These are phyloP conservation scores for Melanocharis versteri DNA, from an alignment of 2,113 vertebrate species.

Conservation along the genomic window DNA sequence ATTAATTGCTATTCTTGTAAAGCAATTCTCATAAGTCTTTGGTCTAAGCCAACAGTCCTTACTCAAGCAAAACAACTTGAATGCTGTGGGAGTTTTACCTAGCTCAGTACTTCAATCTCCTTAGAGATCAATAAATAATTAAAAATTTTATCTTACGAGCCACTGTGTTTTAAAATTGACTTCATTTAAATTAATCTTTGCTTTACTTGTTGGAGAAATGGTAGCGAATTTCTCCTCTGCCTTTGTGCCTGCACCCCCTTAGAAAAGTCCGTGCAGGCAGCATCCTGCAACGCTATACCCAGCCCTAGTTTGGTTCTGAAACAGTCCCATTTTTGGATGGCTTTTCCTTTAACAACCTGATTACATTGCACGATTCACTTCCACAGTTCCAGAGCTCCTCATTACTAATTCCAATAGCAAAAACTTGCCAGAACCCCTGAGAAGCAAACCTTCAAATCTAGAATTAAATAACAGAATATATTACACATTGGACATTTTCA, in stretches of 20 bases:
- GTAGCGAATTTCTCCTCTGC: neutral
- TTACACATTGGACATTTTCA: conserved; percentile 44
- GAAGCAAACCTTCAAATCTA: conserved; percentile 55
- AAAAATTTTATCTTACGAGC: neutral
- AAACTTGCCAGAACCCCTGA: conserved; percentile 50
- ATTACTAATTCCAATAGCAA: conserved; percentile 64
- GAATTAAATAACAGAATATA: conserved; percentile 61
- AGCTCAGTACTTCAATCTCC: conserved; percentile 20
- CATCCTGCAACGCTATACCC: neutral
- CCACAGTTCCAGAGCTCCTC: conserved; percentile 40
- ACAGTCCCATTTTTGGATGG: neutral
- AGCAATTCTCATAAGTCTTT: conserved; percentile 18
- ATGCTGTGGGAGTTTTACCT: conserved; percentile 39
- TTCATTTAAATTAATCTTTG: conserved; percentile 10
- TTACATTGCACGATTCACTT: conserved; percentile 32
- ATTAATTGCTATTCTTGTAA: conserved; percentile 32
- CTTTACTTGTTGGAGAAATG: neutral
- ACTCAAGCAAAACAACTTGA: conserved; percentile 32
- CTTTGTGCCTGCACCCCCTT: neutral
- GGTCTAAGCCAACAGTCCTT: conserved; percentile 8
- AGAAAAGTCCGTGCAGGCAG: conserved; percentile 13
- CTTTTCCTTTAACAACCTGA: conserved; percentile 24
- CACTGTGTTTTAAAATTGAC: conserved; percentile 31
- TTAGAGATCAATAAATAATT: conserved; percentile 54
- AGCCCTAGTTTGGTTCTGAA: neutral